phyloP scores from a whole-genome alignment of 2,888 invertebrate genomes.

The Anoncus sp. region DNA sequence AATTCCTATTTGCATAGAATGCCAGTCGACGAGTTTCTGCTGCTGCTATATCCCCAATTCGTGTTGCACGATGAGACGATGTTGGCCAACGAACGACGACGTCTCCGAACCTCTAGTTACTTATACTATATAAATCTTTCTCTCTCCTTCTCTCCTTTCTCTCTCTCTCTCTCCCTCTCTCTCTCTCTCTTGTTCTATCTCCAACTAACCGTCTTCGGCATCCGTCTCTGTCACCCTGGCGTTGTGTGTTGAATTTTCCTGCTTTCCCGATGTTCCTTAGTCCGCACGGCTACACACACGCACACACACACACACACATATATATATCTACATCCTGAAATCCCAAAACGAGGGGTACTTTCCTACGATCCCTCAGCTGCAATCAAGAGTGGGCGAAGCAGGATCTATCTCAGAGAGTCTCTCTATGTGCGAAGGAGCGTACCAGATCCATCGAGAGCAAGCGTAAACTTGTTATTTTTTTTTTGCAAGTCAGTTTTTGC shows the following conservation, averaged over 20 bases:
- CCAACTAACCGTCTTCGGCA: slow-evolving; percentile 36
- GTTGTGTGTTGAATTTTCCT: slow-evolving; percentile 44
- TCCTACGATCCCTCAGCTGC: slow-evolving; percentile 23
- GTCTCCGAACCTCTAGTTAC: slow-evolving; percentile 19
- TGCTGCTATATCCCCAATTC: slow-evolving; percentile 39
- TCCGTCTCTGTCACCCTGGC: slow-evolving; percentile 4
- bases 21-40: slow-evolving; percentile 54
- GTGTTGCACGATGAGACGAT: slow-evolving; percentile 50
- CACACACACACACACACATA: not conserved
- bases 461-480: not conserved
- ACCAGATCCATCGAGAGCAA: not conserved
- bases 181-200: slow-evolving; percentile 11
- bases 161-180: slow-evolving; percentile 18
- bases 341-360: slow-evolving; percentile 42
- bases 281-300: slow-evolving; percentile 50
- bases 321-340: not conserved
- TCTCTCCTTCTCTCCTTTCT: slow-evolving; percentile 7
- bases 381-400: slow-evolving; percentile 39
- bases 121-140: not conserved
- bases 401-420: slow-evolving; percentile 20
- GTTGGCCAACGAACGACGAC: slow-evolving; percentile 39
- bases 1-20: slow-evolving; percentile 75
- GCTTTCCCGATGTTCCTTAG: slow-evolving; percentile 51
- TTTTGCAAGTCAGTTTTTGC: not conserved
- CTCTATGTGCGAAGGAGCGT: slow-evolving; percentile 3